Conservation (phyloP, 2,113 vertebrate genomes). For the Montifringilla adamsi region DNA sequence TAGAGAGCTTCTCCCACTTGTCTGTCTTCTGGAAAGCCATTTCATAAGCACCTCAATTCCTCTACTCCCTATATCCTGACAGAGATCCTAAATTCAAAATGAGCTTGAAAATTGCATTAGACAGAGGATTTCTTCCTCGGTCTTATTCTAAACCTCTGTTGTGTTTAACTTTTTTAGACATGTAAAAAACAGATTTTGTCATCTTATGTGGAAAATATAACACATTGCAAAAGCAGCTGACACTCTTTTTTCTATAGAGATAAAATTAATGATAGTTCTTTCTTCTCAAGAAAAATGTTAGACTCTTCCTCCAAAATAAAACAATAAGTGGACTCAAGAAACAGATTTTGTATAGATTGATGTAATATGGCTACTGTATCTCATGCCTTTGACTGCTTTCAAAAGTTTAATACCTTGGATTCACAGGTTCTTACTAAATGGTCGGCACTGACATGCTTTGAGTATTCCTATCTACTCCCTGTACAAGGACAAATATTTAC, state of each 20-base stretch:
- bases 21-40: neutral
- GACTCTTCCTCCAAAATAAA: neutral
- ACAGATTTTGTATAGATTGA: neutral
- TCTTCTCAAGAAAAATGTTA: neutral
- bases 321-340: neutral
- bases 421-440: neutral
- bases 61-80: neutral
- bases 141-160: neutral
- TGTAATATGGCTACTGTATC: neutral
- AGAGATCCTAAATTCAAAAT: neutral
- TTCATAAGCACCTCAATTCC: neutral
- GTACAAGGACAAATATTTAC: neutral
- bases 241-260: neutral
- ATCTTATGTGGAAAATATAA: neutral
- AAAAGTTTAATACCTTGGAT: neutral
- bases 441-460: neutral
- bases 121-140: neutral
- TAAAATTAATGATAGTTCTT: neutral
- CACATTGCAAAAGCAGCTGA: neutral
- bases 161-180: neutral
- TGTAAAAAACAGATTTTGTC: neutral
- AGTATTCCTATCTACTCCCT: neutral
- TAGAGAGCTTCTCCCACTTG: neutral
- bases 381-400: neutral
- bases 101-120: neutral